These are phyloP conservation scores for Ambastaia sidthimunki DNA, from an alignment of 2,797 vertebrate genomes.

Conservation along the genomic window DNA sequence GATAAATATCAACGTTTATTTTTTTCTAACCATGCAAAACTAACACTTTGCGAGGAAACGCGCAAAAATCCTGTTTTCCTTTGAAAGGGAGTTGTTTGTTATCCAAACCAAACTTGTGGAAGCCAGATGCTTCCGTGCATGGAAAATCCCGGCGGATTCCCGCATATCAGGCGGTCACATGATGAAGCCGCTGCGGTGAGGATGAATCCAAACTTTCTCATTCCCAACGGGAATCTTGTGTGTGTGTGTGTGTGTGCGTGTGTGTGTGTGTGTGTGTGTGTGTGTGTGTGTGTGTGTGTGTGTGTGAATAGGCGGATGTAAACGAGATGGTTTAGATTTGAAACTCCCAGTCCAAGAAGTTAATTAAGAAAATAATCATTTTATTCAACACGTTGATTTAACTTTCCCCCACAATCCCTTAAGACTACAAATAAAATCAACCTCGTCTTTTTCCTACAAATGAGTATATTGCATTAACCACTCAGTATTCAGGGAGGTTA, in stretches of 20 bases:
- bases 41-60: neutral
- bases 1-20: no score
- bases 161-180: constrained; percentile 15
- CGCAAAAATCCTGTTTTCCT: neutral
- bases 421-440: neutral
- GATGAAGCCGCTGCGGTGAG: constrained; percentile 58
- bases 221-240: constrained; percentile 61
- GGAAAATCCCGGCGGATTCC: constrained; percentile 18
- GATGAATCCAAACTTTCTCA: constrained; percentile 63
- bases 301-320: constrained; percentile 51
- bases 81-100: neutral
- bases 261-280: constrained; percentile 51
- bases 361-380: constrained; percentile 64
- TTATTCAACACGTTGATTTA: constrained; percentile 57
- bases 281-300: constrained; percentile 52
- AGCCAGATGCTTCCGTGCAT: constrained; percentile 5
- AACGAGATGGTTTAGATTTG: constrained; percentile 66
- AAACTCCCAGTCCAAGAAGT: constrained; percentile 59
- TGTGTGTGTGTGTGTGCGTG: constrained; percentile 54
- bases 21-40: neutral
- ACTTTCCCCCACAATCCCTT: constrained; percentile 53
- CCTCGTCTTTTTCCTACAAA: no score
- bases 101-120: constrained; percentile 1
- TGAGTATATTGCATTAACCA: no score
- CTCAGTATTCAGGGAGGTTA: no score